Conservation (phyloP, 2,797 vertebrate species). For the Eptatretus atami region DNA sequence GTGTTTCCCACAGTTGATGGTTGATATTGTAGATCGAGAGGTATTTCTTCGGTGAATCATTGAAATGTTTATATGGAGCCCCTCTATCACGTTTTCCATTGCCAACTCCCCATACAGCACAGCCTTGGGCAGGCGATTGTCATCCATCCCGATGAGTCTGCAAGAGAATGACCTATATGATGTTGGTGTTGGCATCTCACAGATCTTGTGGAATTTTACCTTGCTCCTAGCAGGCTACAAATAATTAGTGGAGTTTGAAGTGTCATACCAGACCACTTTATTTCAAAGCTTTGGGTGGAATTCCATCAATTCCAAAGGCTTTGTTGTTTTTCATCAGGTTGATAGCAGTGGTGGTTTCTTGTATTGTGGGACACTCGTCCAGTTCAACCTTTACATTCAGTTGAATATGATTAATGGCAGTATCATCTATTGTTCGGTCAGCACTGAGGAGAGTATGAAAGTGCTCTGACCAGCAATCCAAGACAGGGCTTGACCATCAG, state of each 20-base stretch:
- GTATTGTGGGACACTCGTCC: background rate
- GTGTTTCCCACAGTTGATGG: no score
- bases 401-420: background rate
- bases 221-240: background rate
- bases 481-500: background rate
- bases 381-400: background rate
- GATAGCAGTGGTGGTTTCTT: background rate
- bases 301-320: background rate
- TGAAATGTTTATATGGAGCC: no score
- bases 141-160: no score
- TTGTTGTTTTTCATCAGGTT: background rate
- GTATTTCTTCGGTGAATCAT: no score
- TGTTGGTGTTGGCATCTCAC: background rate
- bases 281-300: background rate
- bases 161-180: no score
- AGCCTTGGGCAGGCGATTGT: no score
- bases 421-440: background rate
- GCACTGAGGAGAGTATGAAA: background rate
- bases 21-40: no score
- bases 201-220: background rate
- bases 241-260: background rate
- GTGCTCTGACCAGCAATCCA: constrained; percentile 1
- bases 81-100: no score
- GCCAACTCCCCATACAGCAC: no score
- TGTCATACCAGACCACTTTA: background rate